phyloP scores from a whole-genome alignment of 1,140 invertebrate species.

The Cyclina sinensis region DNA sequence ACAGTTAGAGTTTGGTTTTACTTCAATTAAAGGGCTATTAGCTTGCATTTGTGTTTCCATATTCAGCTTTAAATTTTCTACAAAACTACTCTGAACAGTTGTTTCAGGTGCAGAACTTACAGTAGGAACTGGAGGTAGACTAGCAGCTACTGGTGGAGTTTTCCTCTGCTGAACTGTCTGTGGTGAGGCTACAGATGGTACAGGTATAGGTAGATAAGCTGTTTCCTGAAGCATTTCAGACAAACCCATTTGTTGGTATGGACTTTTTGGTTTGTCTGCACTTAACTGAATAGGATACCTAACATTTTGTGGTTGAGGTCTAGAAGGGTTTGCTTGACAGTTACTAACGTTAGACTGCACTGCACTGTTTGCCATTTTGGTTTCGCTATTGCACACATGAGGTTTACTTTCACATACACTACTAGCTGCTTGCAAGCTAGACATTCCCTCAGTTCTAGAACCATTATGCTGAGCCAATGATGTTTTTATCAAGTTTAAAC shows the following conservation, averaged over 20 bases:
- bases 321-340: neutral
- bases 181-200: neutral
- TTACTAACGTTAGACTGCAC: neutral
- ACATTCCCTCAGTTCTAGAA: neutral
- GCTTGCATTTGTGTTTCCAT: neutral
- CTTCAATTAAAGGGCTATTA: neutral
- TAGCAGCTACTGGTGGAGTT: neutral
- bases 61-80: constrained; percentile 9
- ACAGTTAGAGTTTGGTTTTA: constrained; percentile 14
- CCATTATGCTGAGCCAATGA: constrained; percentile 29
- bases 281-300: neutral
- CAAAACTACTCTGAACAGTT: neutral
- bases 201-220: constrained; percentile 25
- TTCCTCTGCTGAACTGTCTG: neutral
- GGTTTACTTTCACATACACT: neutral
- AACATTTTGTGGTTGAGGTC: constrained; percentile 25
- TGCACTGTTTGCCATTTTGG: constrained; percentile 48
- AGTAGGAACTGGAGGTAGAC: neutral
- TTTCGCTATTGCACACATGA: constrained; percentile 58
- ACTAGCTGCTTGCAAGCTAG: neutral
- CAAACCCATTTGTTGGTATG: constrained; percentile 49
- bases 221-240: constrained; percentile 67
- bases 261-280: constrained; percentile 45
- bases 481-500: neutral
- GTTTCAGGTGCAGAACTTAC: neutral